Evolutionary conservation across 2,113 vertebrate species (phyloP).

Genomic region (Butorides virescens): DNA sequence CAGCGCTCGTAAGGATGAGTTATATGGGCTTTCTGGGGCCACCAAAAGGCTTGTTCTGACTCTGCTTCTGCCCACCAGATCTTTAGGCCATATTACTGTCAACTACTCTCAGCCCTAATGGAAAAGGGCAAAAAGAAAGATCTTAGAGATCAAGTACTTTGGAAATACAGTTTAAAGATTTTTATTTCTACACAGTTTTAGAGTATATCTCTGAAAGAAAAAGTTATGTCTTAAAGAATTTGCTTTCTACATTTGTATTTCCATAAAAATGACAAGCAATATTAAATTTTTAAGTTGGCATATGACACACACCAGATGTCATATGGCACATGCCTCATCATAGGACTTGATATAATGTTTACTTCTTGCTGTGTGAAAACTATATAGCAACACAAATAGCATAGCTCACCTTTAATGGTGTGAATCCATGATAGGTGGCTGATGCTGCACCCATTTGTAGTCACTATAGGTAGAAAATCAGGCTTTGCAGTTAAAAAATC

Average conservation of each 20-base stretch:
- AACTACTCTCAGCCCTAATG: background rate
- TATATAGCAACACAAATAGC: background rate
- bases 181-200: background rate
- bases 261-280: background rate
- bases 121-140: background rate
- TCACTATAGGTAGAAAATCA: background rate
- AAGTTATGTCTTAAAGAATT: background rate
- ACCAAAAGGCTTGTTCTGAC: background rate
- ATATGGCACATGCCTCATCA: background rate
- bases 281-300: background rate
- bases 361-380: background rate
- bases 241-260: background rate
- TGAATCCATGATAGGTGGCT: background rate
- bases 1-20: background rate
- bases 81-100: background rate
- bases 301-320: background rate
- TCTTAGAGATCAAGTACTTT: background rate
- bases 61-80: background rate
- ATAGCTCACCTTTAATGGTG: background rate
- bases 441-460: background rate
- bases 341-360: background rate
- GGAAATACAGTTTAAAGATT: background rate
- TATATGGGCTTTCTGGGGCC: background rate
- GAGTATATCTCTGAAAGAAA: background rate
- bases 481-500: background rate